Conservation (phyloP, 2,888 invertebrate species). For the Euzophera pinguis region DNA sequence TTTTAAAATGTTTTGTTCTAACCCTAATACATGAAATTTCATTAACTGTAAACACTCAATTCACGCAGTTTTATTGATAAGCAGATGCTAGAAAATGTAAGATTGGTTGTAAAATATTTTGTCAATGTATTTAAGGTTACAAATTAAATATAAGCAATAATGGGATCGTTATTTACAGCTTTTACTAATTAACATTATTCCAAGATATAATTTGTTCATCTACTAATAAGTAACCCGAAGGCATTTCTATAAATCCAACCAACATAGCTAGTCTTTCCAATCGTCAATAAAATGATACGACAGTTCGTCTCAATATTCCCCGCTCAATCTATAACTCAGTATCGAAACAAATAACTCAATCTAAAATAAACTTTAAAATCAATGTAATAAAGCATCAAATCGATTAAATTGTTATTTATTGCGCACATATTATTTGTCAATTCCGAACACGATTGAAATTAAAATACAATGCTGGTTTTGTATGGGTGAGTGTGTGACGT, state of each 20-base stretch:
- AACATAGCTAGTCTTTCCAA: constrained; percentile 7
- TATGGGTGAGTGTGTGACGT: constrained; percentile 61
- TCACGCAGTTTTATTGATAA: too few relatives aligned
- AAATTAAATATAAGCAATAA: too few relatives aligned
- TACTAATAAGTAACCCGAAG: neutral
- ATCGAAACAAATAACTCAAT: constrained; percentile 1
- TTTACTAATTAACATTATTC: neutral
- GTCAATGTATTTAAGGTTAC: too few relatives aligned
- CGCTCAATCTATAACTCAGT: constrained; percentile 6
- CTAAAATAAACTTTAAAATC: neutral
- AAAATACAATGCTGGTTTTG: constrained; percentile 68
- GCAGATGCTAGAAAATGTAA: too few relatives aligned
- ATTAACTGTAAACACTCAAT: too few relatives aligned
- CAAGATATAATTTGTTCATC: neutral
- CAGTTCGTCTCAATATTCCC: constrained; percentile 3
- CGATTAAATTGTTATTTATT: constrained; percentile 12
- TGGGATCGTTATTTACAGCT: neutral
- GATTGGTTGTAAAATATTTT: too few relatives aligned
- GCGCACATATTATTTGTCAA: constrained; percentile 44
- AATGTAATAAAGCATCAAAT: constrained; percentile 2
- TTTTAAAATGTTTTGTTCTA: too few relatives aligned
- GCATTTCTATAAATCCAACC: neutral
- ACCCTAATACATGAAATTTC: too few relatives aligned
- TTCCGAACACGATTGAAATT: constrained; percentile 63
- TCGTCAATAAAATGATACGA: constrained; percentile 7